phyloP scores from a whole-genome alignment of 2,888 invertebrate genomes.

The Fabriciana adippe region DNA sequence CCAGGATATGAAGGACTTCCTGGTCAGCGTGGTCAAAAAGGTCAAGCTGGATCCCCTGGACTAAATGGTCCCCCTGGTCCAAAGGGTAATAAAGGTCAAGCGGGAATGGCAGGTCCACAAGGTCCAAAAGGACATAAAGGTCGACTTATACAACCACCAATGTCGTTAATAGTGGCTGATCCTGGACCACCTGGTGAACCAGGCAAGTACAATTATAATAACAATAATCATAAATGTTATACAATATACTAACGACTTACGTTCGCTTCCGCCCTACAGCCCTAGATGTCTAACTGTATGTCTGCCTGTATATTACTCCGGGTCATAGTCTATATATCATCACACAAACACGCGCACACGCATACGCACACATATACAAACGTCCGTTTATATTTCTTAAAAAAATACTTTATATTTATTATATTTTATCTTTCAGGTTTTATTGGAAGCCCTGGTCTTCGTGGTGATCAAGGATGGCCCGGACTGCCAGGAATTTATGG shows the following conservation, averaged over 20 bases:
- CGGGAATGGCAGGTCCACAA: slow-evolving; percentile 64
- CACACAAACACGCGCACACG: no score
- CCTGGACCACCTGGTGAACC: slow-evolving; percentile 83
- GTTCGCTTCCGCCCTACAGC: no score
- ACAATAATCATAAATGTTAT: not conserved
- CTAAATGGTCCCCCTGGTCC: slow-evolving; percentile 58
- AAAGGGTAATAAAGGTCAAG: slow-evolving; percentile 48
- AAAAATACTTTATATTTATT: not conserved
- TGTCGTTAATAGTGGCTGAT: slow-evolving; percentile 56
- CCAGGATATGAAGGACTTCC: slow-evolving; percentile 60
- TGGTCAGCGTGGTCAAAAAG: slow-evolving; percentile 57
- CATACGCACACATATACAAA: no score
- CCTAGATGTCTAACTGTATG: no score
- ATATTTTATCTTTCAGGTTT: slow-evolving; percentile 56
- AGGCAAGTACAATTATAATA: slow-evolving; percentile 58
- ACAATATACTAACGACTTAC: not conserved
- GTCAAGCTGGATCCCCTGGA: slow-evolving; percentile 66
- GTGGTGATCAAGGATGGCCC: slow-evolving; percentile 68
- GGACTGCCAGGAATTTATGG: slow-evolving; percentile 60
- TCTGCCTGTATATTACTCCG: no score
- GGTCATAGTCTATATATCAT: no score
- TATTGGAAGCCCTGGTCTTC: slow-evolving; percentile 66
- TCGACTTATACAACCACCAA: slow-evolving; percentile 50
- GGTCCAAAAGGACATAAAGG: slow-evolving; percentile 82
- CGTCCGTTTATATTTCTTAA: no score